A percentile compares a stretch with the other conserved stretches of the same genome.
These are phyloP conservation scores for Akabosia matsudoensis DNA, from an alignment of 1,140 invertebrate species.

Conservation along the genomic window DNA sequence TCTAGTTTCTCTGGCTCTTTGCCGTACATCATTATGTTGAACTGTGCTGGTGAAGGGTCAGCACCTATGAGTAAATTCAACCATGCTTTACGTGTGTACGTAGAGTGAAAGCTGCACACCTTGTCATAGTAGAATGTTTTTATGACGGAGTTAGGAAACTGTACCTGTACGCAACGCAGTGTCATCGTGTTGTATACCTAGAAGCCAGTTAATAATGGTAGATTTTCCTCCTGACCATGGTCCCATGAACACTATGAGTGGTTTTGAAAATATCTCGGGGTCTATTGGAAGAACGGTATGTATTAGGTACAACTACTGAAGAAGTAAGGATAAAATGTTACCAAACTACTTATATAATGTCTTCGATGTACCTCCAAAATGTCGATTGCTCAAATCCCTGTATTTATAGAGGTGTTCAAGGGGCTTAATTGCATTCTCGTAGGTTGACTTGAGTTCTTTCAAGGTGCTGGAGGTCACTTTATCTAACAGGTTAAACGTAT, in stretches of 20 bases:
- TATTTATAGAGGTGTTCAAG: slow-evolving; percentile 87
- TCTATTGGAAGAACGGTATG: slow-evolving; percentile 55
- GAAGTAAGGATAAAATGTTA: not conserved
- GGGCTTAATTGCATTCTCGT: slow-evolving; percentile 83
- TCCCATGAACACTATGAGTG: slow-evolving; percentile 86
- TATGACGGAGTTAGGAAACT: slow-evolving; percentile 45
- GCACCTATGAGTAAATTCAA: slow-evolving; percentile 66
- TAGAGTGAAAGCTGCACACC: not conserved
- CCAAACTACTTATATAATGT: not conserved
- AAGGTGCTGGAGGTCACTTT: slow-evolving; percentile 73
- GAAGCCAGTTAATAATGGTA: slow-evolving; percentile 86
- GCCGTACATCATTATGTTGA: slow-evolving; percentile 87
- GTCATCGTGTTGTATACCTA: slow-evolving; percentile 78
- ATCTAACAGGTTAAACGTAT: slow-evolving; percentile 66
- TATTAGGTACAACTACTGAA: not conserved
- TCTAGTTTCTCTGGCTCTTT: slow-evolving; percentile 78
- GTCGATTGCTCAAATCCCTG: slow-evolving; percentile 83
- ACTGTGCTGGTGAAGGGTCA: slow-evolving; percentile 87
- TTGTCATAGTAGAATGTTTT: not conserved
- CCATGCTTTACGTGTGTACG: no score
- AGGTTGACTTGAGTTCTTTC: slow-evolving; percentile 79
- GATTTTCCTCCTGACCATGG: slow-evolving; percentile 95
- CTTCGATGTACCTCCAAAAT: slow-evolving; percentile 69
- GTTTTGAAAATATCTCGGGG: slow-evolving; percentile 92
- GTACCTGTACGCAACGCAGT: slow-evolving; percentile 78